A percentile compares a stretch with the other conserved stretches of the same genome.
Evolutionary conservation across 37 sponge, comb jelly and placozoan species (phyloP).

Genomic region (Crambe crambe): DNA sequence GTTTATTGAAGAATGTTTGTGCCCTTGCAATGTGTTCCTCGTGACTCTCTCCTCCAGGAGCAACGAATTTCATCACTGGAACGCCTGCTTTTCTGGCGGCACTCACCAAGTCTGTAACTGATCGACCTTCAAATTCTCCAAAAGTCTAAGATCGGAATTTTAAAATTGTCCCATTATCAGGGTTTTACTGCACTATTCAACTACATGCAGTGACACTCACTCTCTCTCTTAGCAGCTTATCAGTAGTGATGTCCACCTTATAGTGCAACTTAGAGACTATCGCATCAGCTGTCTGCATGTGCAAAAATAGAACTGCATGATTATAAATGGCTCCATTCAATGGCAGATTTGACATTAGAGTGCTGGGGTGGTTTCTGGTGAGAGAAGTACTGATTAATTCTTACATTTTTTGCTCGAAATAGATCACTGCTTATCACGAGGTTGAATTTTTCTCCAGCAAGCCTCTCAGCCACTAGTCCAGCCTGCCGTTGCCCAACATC

Average conservation of each 20-base stretch:
- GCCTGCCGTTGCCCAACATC: constrained; percentile 29
- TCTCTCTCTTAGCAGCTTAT: constrained; percentile 34
- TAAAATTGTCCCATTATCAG: too few relatives aligned
- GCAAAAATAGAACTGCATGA: not conserved
- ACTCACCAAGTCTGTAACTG: constrained; percentile 5
- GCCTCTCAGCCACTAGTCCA: constrained; percentile 1
- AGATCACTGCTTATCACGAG: constrained; percentile 34
- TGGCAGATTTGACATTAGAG: too few relatives aligned
- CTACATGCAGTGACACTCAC: not conserved
- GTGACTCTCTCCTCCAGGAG: constrained; percentile 20
- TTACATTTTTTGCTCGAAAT: not conserved
- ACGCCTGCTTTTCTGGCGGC: constrained; percentile 11
- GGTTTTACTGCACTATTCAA: too few relatives aligned
- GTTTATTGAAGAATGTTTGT: not conserved
- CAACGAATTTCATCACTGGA: constrained; percentile 1
- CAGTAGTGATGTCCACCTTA: not conserved
- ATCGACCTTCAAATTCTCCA: constrained; percentile 20
- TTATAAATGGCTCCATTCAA: not conserved
- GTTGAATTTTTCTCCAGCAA: constrained; percentile 26
- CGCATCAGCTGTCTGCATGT: constrained; percentile 30
- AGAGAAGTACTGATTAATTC: too few relatives aligned
- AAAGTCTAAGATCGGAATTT: constrained; percentile 2
- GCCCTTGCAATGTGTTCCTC: constrained; percentile 1
- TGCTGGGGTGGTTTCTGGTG: too few relatives aligned
- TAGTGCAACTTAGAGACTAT: not conserved